Percentiles rank a stretch among this genome's conserved stretches.
These are phyloP conservation scores for Holacanthus passer DNA, from an alignment of 2,113 vertebrate genomes.

Conservation along the genomic window DNA sequence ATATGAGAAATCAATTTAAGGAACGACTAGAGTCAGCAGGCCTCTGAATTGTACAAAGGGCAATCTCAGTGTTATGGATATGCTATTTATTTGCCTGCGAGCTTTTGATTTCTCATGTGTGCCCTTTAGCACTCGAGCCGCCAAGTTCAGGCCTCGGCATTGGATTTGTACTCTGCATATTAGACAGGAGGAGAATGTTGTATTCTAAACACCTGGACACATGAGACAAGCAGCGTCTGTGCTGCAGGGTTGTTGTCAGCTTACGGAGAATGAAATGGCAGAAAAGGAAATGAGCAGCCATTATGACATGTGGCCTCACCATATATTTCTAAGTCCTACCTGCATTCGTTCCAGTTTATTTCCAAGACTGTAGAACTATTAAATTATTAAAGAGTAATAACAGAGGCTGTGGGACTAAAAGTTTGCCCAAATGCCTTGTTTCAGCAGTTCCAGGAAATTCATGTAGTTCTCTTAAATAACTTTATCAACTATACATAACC, in stretches of 20 bases:
- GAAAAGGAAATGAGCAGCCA: constrained; percentile 31
- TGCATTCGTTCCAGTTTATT: constrained; percentile 23
- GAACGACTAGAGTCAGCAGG: constrained; percentile 79
- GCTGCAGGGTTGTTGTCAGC: constrained; percentile 30
- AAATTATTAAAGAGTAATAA: constrained; percentile 20
- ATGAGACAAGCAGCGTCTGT: background rate
- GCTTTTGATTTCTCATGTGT: constrained; percentile 67
- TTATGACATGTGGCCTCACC: background rate
- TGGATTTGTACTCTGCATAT: constrained; percentile 23
- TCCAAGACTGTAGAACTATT: constrained; percentile 20
- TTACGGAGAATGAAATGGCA: constrained; percentile 12
- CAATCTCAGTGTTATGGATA: constrained; percentile 78
- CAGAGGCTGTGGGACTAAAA: constrained; percentile 3
- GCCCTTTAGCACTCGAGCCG: constrained; percentile 61
- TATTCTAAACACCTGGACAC: constrained; percentile 42
- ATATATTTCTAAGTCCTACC: constrained; percentile 1
- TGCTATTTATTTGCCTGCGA: constrained; percentile 74
- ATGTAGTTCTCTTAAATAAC: background rate
- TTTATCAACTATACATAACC: background rate
- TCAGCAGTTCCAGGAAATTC: background rate
- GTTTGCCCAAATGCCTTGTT: background rate
- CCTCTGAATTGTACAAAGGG: constrained; percentile 77
- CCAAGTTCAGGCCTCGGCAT: constrained; percentile 3
- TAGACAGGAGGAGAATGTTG: constrained; percentile 12
- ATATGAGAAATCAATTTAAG: constrained; percentile 82